Percentiles rank a stretch among this genome's conserved stretches.
phyloP scores from a whole-genome alignment of 2,797 vertebrate species.

The Lophotriccus pileatus region DNA sequence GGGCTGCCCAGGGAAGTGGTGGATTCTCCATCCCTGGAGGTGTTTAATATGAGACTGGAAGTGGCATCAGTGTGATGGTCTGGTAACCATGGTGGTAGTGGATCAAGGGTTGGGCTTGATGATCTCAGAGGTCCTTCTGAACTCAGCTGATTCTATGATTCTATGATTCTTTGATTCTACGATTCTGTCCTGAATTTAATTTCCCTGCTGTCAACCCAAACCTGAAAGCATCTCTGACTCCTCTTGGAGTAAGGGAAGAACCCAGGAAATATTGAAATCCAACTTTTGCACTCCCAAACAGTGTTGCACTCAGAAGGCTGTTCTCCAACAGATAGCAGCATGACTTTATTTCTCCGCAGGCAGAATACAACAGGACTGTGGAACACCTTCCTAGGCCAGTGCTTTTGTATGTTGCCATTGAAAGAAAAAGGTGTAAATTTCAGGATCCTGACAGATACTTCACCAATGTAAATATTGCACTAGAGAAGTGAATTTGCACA shows the following conservation, averaged over 20 bases:
- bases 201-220: background rate
- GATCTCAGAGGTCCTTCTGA: too few species aligned
- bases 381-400: background rate
- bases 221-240: background rate
- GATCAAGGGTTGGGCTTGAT: too few species aligned
- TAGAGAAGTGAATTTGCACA: background rate
- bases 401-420: background rate
- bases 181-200: background rate
- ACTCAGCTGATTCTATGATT: too few species aligned
- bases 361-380: background rate
- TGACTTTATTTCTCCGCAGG: background rate
- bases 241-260: background rate
- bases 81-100: too few species aligned
- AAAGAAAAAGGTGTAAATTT: background rate
- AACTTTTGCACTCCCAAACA: background rate
- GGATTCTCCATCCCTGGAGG: too few species aligned
- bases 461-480: background rate
- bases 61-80: too few species aligned
- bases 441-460: background rate
- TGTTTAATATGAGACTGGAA: too few species aligned
- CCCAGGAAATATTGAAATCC: background rate
- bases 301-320: fast-evolving
- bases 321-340: background rate
- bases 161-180: too few species aligned
- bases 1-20: too few species aligned